Evolutionary conservation across 2,797 vertebrate species (phyloP).

Genomic region (Typhlichthys eigenmanni): DNA sequence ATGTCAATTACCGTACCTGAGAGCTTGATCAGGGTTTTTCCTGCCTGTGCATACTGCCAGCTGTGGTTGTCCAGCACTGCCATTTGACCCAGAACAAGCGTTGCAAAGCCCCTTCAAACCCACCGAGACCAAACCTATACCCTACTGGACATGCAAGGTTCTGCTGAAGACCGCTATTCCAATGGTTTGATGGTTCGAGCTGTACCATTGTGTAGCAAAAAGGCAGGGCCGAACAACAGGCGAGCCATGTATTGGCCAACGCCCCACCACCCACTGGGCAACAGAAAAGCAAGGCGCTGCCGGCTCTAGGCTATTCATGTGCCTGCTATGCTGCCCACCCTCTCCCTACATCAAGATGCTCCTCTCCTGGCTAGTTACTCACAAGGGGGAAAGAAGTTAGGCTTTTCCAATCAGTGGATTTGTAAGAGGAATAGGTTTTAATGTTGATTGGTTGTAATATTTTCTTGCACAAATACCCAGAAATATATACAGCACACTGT

Average conservation of each 20-base stretch:
- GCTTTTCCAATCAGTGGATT: slow-evolving; percentile 79
- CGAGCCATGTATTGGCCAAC: slow-evolving; percentile 49
- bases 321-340: slow-evolving; percentile 46
- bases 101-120: slow-evolving; percentile 14
- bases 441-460: slow-evolving; percentile 81
- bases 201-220: slow-evolving; percentile 19
- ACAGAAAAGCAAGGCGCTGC: slow-evolving; percentile 58
- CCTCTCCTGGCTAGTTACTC: slow-evolving; percentile 27
- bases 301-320: slow-evolving; percentile 60
- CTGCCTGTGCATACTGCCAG: slow-evolving; percentile 79
- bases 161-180: not conserved
- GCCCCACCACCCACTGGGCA: slow-evolving; percentile 59
- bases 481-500: slow-evolving; percentile 47
- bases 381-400: slow-evolving; percentile 46
- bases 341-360: slow-evolving; percentile 72
- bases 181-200: slow-evolving; percentile 1
- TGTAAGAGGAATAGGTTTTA: slow-evolving; percentile 80
- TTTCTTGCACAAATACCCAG: slow-evolving; percentile 43
- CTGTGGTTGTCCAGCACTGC: slow-evolving; percentile 76
- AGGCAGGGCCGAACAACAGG: slow-evolving; percentile 39
- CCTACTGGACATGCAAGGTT: slow-evolving; percentile 2
- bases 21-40: slow-evolving; percentile 75
- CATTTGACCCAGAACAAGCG: slow-evolving; percentile 54
- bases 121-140: slow-evolving; percentile 7
- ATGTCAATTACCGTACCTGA: slow-evolving; percentile 67